phyloP scores from a whole-genome alignment of 1,140 invertebrate species.

The Calycopis cecrops region DNA sequence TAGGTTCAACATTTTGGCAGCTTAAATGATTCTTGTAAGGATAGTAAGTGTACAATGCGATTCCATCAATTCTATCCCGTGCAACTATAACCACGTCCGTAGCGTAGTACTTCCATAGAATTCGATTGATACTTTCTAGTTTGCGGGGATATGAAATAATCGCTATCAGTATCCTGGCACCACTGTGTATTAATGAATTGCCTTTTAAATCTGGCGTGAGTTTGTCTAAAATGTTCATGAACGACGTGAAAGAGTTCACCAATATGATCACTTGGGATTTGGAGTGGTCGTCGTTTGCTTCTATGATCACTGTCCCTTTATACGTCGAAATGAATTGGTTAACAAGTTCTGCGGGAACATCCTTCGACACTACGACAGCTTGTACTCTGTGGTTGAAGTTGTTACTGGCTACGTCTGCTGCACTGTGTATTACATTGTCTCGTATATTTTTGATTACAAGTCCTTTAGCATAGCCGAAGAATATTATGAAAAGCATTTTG shows the following conservation, averaged over 20 bases:
- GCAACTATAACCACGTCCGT: conserved; percentile 40
- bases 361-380: background rate
- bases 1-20: conserved; percentile 42
- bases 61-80: conserved; percentile 29
- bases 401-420: background rate
- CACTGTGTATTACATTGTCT: background rate
- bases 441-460: background rate
- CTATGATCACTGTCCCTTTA: conserved; percentile 37
- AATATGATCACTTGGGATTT: conserved; percentile 44
- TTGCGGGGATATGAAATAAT: conserved; percentile 34
- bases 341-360: background rate
- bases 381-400: background rate
- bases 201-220: conserved; percentile 51
- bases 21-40: conserved; percentile 41
- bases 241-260: conserved; percentile 40
- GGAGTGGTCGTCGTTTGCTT: conserved; percentile 29
- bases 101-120: conserved; percentile 46
- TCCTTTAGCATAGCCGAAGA: background rate
- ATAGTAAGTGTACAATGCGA: conserved; percentile 45
- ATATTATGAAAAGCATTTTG: background rate
- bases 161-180: conserved; percentile 42
- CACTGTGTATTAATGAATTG: conserved; percentile 39
- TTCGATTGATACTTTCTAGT: conserved; percentile 36
- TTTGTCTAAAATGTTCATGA: conserved; percentile 34
- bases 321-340: conserved; percentile 7